phyloP scores from a whole-genome alignment of 2,113 vertebrate species.

The Zapus hudsonius region DNA sequence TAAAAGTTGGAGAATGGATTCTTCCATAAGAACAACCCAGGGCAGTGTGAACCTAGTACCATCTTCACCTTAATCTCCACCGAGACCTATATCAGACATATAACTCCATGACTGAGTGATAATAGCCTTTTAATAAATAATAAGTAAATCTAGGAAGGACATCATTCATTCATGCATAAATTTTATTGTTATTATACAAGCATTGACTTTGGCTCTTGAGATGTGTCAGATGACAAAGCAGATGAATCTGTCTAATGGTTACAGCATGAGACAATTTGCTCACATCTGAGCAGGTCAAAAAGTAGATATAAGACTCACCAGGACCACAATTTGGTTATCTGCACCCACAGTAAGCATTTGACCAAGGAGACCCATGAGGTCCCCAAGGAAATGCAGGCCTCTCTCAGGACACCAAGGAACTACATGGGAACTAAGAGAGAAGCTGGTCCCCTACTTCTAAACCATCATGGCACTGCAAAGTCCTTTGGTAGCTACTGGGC shows the following conservation, averaged over 20 bases:
- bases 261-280: too few species aligned
- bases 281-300: too few species aligned
- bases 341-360: too few species aligned
- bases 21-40: fast-evolving
- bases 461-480: too few species aligned
- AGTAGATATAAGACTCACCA: too few species aligned
- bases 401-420: too few species aligned
- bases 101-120: background rate
- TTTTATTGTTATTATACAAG: background rate
- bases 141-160: background rate
- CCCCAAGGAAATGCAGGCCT: too few species aligned
- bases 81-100: background rate
- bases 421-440: too few species aligned
- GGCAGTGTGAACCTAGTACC: background rate
- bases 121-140: background rate
- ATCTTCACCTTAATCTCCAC: background rate
- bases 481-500: too few species aligned
- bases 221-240: background rate
- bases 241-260: background rate
- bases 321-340: too few species aligned
- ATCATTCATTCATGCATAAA: background rate
- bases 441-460: too few species aligned
- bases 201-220: background rate
- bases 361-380: too few species aligned
- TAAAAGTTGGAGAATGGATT: background rate